Evolutionary conservation across 2,888 invertebrate species (phyloP).

Genomic region (Parapristionchus giblindavisi): DNA sequence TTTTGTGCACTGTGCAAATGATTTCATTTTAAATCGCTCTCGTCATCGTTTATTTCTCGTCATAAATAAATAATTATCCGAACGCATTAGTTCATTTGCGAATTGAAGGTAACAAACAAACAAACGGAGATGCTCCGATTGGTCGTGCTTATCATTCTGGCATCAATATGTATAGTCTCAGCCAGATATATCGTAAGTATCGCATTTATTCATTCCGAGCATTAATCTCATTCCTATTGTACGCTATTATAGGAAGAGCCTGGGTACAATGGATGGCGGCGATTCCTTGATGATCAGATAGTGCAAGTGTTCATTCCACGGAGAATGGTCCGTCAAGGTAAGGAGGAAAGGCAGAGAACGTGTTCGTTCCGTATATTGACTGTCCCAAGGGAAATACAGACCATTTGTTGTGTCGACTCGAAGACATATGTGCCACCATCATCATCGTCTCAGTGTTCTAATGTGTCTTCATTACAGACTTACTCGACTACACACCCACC

Average conservation of each 20-base stretch:
- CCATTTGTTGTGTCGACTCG: background rate
- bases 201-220: background rate
- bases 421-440: background rate
- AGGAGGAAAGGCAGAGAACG: background rate
- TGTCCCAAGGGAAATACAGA: background rate
- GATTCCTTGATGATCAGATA: conserved; percentile 31
- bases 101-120: too few species aligned
- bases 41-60: background rate
- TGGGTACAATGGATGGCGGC: conserved; percentile 7
- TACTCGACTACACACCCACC: conserved; percentile 48
- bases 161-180: conserved; percentile 10
- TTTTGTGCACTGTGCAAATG: too few species aligned
- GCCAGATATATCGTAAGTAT: conserved; percentile 30
- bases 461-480: conserved; percentile 2
- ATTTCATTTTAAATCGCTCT: too few species aligned
- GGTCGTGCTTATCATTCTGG: conserved; percentile 24
- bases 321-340: conserved; percentile 25
- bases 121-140: conserved; percentile 26
- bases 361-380: background rate
- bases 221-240: background rate
- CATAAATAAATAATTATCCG: background rate
- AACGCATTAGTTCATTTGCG: too few species aligned
- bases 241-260: background rate
- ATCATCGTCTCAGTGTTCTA: background rate
- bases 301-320: conserved; percentile 36